These are phyloP conservation scores for Xestoiulus laeticollis DNA, from an alignment of 2,888 invertebrate species.

Conservation along the genomic window DNA sequence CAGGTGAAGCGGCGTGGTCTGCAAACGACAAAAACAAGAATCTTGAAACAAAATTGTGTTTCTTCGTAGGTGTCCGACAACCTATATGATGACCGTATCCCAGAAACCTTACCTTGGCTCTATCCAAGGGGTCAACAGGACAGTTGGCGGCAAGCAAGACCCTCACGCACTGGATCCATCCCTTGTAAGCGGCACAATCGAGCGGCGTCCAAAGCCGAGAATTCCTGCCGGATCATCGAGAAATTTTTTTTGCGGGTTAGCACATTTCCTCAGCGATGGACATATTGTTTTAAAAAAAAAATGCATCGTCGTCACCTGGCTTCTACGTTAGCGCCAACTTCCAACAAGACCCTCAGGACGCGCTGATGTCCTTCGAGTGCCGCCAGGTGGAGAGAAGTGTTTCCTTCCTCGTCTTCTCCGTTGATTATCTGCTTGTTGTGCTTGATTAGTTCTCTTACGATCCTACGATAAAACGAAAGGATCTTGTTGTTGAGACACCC, in stretches of 20 bases:
- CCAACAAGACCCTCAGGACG: constrained; percentile 63
- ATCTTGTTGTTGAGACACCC: too few relatives aligned
- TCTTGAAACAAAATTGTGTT: background rate
- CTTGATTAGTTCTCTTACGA: constrained; percentile 62
- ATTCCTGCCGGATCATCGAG: constrained; percentile 61
- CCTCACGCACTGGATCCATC: constrained; percentile 63
- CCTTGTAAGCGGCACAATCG: constrained; percentile 66
- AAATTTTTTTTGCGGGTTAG: background rate
- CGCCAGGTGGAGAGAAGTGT: constrained; percentile 65
- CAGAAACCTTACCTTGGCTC: constrained; percentile 55
- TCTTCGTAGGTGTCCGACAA: too few relatives aligned
- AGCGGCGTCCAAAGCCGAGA: constrained; percentile 66
- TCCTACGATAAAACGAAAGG: constrained; percentile 58
- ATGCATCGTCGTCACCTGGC: constrained; percentile 61
- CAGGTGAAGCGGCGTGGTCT: constrained; percentile 65
- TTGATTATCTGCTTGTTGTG: constrained; percentile 62
- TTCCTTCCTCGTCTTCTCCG: constrained; percentile 65
- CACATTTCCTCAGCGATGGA: background rate
- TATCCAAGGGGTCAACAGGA: constrained; percentile 66
- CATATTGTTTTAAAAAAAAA: background rate
- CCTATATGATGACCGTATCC: background rate
- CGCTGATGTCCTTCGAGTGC: constrained; percentile 64
- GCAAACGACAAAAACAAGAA: background rate
- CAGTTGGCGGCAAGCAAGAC: constrained; percentile 64
- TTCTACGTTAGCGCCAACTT: constrained; percentile 65